Conservation (phyloP, 2,888 invertebrate genomes). For the Bruchidius siliquastri region DNA sequence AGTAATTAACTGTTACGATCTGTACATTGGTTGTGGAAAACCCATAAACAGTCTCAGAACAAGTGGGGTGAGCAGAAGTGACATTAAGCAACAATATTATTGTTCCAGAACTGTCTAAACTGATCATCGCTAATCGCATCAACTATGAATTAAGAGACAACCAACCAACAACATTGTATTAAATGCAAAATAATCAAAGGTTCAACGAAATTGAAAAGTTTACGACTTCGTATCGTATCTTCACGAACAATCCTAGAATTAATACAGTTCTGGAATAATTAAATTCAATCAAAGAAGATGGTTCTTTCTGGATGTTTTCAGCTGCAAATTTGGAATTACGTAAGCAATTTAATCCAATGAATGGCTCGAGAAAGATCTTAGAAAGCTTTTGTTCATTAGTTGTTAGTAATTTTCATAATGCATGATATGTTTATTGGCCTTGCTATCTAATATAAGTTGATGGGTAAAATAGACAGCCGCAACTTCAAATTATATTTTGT, state of each 20-base stretch:
- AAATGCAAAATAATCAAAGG: background rate
- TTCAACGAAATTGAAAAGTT: background rate
- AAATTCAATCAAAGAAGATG: background rate
- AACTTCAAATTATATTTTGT: no score
- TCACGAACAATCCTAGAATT: background rate
- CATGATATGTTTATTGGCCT: background rate
- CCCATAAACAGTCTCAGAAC: no score
- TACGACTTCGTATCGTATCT: background rate
- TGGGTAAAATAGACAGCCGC: no score
- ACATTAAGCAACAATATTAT: no score
- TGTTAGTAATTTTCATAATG: background rate
- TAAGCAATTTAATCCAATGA: background rate
- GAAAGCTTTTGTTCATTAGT: background rate
- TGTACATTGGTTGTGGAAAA: no score
- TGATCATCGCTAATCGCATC: background rate
- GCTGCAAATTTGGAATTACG: background rate
- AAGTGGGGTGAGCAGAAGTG: no score
- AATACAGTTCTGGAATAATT: background rate
- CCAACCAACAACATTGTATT: background rate
- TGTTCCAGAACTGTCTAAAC: background rate
- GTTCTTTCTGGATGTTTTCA: background rate
- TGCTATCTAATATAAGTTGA: background rate
- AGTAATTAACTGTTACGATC: no score
- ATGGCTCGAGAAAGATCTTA: background rate
- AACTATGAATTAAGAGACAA: background rate